Conservation (phyloP, 2,113 vertebrate species). For the Turdus rufiventris region DNA sequence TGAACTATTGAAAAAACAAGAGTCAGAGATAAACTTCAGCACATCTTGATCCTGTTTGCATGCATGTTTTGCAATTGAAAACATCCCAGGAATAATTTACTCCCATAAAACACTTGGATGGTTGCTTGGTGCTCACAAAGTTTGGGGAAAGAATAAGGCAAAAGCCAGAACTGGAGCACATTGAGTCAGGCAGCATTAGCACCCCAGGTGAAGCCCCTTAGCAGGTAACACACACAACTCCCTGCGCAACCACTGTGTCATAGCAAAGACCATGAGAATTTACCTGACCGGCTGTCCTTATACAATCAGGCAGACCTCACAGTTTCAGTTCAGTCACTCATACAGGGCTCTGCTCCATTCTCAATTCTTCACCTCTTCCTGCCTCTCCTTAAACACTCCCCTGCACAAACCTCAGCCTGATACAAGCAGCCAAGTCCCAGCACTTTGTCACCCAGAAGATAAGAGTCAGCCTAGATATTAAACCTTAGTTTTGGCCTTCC, state of each 20-base stretch:
- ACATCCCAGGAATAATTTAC: background rate
- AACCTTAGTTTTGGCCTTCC: background rate
- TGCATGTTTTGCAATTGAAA: background rate
- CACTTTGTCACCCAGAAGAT: background rate
- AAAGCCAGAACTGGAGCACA: background rate
- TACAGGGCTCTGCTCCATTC: background rate
- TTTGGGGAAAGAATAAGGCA: background rate
- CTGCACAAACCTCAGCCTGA: background rate
- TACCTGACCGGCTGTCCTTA: background rate
- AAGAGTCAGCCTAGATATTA: background rate
- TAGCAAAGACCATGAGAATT: background rate
- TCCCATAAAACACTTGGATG: background rate
- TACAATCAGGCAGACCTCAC: background rate
- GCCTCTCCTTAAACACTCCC: background rate
- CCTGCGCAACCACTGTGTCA: background rate
- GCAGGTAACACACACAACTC: background rate
- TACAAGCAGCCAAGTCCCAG: background rate
- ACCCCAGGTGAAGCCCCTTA: background rate
- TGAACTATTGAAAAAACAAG: background rate
- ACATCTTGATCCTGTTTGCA: background rate
- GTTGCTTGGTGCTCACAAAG: background rate
- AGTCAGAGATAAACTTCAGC: background rate
- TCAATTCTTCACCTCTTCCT: background rate
- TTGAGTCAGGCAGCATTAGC: background rate
- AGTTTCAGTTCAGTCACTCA: background rate